These are phyloP conservation scores for Mesoligia furuncula DNA, from an alignment of 2,888 invertebrate species.

Conservation along the genomic window DNA sequence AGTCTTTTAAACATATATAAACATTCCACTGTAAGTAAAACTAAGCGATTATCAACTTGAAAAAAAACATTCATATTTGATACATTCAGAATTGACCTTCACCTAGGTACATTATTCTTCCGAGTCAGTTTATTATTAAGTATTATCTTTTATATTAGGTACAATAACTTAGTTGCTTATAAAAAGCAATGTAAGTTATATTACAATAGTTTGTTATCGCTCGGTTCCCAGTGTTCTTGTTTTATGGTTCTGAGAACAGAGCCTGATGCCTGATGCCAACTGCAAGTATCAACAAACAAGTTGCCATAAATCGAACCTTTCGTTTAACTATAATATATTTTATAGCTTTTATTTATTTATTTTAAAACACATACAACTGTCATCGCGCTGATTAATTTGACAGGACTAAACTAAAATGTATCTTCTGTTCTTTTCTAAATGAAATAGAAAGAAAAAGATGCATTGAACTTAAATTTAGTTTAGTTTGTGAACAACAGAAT, in stretches of 20 bases:
- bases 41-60: neutral
- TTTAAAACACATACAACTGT: too few relatives aligned
- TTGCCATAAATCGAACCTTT: slow-evolving; percentile 1
- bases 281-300: slow-evolving; percentile 25
- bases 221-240: slow-evolving; percentile 46
- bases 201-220: slow-evolving; percentile 33
- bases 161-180: slow-evolving; percentile 38
- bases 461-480: too few relatives aligned
- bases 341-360: neutral
- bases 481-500: too few relatives aligned
- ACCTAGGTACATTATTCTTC: neutral
- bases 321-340: neutral
- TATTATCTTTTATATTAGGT: slow-evolving; percentile 8
- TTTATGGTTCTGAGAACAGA: slow-evolving; percentile 39
- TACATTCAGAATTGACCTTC: neutral
- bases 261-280: slow-evolving; percentile 43
- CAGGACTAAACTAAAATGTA: too few relatives aligned
- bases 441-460: too few relatives aligned
- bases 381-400: too few relatives aligned
- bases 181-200: slow-evolving; percentile 19
- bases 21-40: neutral
- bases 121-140: neutral
- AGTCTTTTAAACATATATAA: neutral
- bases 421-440: too few relatives aligned
- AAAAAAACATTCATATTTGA: neutral